Percentiles rank a stretch among this genome's conserved stretches.
These are phyloP conservation scores for Copidosoma aretas DNA, from an alignment of 2,888 invertebrate species.

Conservation along the genomic window DNA sequence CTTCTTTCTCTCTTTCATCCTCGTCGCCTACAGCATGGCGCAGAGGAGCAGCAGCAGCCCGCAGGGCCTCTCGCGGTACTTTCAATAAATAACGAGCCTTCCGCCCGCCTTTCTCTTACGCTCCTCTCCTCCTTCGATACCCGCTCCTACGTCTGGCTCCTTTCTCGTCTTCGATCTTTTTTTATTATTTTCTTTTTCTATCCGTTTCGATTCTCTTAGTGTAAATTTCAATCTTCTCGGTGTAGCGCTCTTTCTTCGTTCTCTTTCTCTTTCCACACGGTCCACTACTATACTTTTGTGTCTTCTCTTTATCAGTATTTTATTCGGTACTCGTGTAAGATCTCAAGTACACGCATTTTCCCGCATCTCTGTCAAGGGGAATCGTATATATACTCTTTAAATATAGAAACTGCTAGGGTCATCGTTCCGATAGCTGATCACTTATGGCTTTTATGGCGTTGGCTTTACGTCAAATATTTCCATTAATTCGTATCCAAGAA, in stretches of 20 bases:
- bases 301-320: no score
- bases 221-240: conserved; percentile 32
- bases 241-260: conserved; percentile 1
- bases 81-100: conserved; percentile 37
- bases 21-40: neutral
- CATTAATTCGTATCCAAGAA: no score
- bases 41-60: conserved; percentile 2
- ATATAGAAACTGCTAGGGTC: no score
- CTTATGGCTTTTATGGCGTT: no score
- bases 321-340: no score
- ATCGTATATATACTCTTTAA: no score
- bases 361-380: no score
- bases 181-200: neutral
- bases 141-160: neutral
- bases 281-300: no score
- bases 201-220: conserved; percentile 23
- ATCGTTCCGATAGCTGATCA: no score
- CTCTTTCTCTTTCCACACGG: neutral
- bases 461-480: no score
- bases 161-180: neutral
- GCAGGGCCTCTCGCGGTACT: conserved; percentile 18
- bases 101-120: conserved; percentile 1
- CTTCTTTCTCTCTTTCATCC: no score
- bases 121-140: conserved; percentile 2
- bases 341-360: no score